Percentiles rank a stretch among this genome's conserved stretches.
Evolutionary conservation across 2,797 vertebrate species (phyloP).

Genomic region (Myotis daubentonii): DNA sequence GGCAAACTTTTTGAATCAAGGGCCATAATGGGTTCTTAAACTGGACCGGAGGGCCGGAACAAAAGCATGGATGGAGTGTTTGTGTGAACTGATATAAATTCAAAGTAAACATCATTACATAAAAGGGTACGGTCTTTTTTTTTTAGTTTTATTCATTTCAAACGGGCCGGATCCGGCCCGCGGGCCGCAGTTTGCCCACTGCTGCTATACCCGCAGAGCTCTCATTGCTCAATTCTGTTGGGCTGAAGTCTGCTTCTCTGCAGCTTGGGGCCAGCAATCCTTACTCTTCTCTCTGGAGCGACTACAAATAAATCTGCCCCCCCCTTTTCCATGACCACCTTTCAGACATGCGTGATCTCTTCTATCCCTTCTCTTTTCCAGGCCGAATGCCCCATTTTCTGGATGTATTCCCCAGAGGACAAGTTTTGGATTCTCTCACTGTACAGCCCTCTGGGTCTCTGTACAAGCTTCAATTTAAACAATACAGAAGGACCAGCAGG

Average conservation of each 20-base stretch:
- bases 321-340: background rate
- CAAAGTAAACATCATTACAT: too few species aligned
- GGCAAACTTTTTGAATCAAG: too few species aligned
- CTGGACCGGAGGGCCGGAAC: too few species aligned
- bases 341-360: background rate
- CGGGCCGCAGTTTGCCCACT: too few species aligned
- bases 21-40: too few species aligned
- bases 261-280: background rate
- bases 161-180: too few species aligned
- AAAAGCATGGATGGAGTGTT: too few species aligned
- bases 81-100: too few species aligned
- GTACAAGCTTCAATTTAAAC: background rate
- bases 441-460: background rate
- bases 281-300: constrained; percentile 2
- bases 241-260: background rate
- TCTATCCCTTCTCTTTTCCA: background rate
- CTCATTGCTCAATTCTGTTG: background rate
- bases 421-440: background rate
- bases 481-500: background rate
- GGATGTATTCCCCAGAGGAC: background rate
- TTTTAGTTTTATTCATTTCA: too few species aligned
- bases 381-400: background rate
- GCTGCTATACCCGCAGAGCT: background rate
- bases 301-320: constrained; percentile 37
- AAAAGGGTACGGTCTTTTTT: too few species aligned